Base-by-base conservation (phyloP, 1,140 invertebrate species). In the Rhyacophila brunnea region DNA sequence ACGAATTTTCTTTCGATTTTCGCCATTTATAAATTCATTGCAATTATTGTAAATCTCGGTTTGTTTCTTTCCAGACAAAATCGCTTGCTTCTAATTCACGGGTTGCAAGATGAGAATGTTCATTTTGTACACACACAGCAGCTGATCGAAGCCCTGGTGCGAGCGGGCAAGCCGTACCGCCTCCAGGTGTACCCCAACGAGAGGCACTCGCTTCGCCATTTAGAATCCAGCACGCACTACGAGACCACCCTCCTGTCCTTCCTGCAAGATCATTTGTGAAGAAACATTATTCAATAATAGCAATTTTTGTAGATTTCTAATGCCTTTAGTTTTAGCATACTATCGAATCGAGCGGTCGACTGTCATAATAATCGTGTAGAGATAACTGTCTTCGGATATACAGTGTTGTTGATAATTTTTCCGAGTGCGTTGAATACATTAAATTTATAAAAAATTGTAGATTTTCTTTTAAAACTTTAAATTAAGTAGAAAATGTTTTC, bases 51-150 rank as follows among this genome's bases (percentile, higher is more conserved):
- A 17, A 40, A 40, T 40, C 3, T n/a, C 11, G n/a, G 4, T 13
- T 66, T 58, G 59, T 70, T 47, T 64, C 62, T 66, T 72, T 75
- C 47, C 70, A 93, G 92, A 70, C 93, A 95, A 71, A 95, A 95
- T 73, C 83, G 95, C 53, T 74, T 99, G 38, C 78, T 99, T n/a
- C 95, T 99, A 36, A 92, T 99, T 65, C 97, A 99, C 76, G 97
- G 97, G 5, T 80, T 98, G 43, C 95, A 97, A 51, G 97, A 99
- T 75, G 97, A 99, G 78, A 99, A 99, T 74, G 97, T 99, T n/a
- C 97, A 99, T 77, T 99, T 99, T 74, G 88, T 89, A 66, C 96
- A 99, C 72, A 97, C 96, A 9, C 93, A 89, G 72, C 87, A 91
- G 64, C 74, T 99, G 43, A 90, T 99, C 20, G 91, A 92, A 69